These are phyloP conservation scores for Harpagifer antarcticus DNA, from an alignment of 2,797 vertebrate species.

Conservation along the genomic window DNA sequence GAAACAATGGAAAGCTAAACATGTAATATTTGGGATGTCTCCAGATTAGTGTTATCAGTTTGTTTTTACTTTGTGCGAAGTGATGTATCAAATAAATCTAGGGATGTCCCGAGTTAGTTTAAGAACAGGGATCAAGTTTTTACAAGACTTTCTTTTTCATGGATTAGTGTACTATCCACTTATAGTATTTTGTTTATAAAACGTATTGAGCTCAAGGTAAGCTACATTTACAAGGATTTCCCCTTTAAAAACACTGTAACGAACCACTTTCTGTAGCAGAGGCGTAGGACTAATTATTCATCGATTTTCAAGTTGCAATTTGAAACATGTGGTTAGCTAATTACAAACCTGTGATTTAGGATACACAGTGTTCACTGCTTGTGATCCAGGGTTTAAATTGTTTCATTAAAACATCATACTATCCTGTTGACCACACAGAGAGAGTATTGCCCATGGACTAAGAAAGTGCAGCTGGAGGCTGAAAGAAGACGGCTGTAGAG, in stretches of 20 bases:
- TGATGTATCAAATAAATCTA: constrained; percentile 48
- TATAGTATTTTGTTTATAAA: constrained; percentile 11
- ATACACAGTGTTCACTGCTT: too few relatives aligned
- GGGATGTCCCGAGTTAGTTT: constrained; percentile 59
- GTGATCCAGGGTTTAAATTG: too few relatives aligned
- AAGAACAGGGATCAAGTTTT: constrained; percentile 11
- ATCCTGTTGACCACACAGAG: background rate
- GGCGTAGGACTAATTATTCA: too few relatives aligned
- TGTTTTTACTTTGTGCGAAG: constrained; percentile 23
- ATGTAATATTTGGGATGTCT: constrained; percentile 40
- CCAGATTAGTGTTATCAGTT: constrained; percentile 57
- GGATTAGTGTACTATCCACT: background rate
- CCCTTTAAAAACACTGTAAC: background rate
- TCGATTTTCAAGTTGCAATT: too few relatives aligned
- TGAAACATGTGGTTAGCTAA: too few relatives aligned
- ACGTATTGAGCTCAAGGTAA: background rate
- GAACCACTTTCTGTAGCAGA: background rate
- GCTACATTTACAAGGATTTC: background rate
- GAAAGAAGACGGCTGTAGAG: background rate
- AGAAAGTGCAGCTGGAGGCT: background rate
- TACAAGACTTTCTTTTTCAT: constrained; percentile 1
- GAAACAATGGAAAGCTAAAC: constrained; percentile 6
- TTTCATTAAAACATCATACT: too few relatives aligned
- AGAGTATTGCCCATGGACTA: background rate
- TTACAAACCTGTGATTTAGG: too few relatives aligned